Conservation (phyloP, 2,797 vertebrate species). For the Oreonectes daqikongensis region DNA sequence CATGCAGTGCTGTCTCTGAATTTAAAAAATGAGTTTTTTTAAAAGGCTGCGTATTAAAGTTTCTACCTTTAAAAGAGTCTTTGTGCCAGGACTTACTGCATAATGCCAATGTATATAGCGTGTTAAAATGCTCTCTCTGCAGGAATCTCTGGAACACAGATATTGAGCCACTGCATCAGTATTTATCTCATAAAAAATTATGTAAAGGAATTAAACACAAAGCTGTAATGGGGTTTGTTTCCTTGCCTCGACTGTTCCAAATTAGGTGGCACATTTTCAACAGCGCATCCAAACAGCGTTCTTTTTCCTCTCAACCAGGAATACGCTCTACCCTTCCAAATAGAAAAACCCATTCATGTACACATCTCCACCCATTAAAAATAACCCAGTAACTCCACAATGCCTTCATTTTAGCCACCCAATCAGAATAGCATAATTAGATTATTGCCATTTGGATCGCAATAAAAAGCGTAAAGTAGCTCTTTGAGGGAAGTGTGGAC, state of each 20-base stretch:
- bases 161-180: background rate
- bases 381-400: slow-evolving; percentile 47
- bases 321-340: slow-evolving; percentile 28
- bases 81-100: too few relatives aligned
- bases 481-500: slow-evolving; percentile 40
- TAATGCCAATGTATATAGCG: too few relatives aligned
- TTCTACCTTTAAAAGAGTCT: too few relatives aligned
- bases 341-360: slow-evolving; percentile 53
- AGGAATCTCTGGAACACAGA: background rate
- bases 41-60: too few relatives aligned
- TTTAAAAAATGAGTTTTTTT: too few relatives aligned
- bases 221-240: slow-evolving; percentile 53
- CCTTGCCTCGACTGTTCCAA: slow-evolving; percentile 40
- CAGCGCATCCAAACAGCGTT: slow-evolving; percentile 43
- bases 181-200: slow-evolving; percentile 12
- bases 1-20: too few relatives aligned
- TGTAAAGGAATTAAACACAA: slow-evolving; percentile 40
- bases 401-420: slow-evolving; percentile 39
- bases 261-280: slow-evolving; percentile 44
- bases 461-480: slow-evolving; percentile 43
- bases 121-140: too few relatives aligned
- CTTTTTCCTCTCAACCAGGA: slow-evolving; percentile 37
- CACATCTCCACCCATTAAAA: slow-evolving; percentile 50
- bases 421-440: slow-evolving; percentile 53
- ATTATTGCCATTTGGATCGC: slow-evolving; percentile 34